Conservation (phyloP, 2,888 invertebrate genomes). For the Tetheella fluctuosa region DNA sequence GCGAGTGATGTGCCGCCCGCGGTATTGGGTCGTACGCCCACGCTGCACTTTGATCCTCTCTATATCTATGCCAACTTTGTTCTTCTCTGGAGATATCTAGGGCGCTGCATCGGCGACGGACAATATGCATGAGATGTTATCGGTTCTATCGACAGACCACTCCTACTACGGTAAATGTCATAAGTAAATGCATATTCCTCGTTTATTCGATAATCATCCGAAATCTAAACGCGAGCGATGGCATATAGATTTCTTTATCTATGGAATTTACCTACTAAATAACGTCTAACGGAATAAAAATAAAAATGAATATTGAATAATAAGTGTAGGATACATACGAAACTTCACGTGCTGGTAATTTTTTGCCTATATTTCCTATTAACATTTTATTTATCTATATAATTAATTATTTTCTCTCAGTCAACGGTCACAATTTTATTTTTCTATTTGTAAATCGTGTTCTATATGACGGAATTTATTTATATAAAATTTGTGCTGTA, state of each 20-base stretch:
- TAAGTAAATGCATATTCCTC: slow-evolving; percentile 19
- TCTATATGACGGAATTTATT: slow-evolving; percentile 20
- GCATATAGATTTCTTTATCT: neutral
- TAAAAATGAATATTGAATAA: too few relatives aligned
- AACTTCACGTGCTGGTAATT: too few relatives aligned
- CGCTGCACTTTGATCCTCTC: slow-evolving; percentile 80
- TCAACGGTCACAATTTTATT: slow-evolving; percentile 42
- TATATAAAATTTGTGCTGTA: slow-evolving; percentile 34
- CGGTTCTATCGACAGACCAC: slow-evolving; percentile 45
- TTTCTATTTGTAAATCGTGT: slow-evolving; percentile 32
- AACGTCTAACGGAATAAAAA: too few relatives aligned
- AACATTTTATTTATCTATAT: too few relatives aligned
- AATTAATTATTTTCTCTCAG: neutral
- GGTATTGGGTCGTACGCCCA: slow-evolving; percentile 82
- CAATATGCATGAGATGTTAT: slow-evolving; percentile 59
- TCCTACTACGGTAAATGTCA: slow-evolving; percentile 33
- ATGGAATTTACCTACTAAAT: too few relatives aligned
- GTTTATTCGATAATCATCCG: slow-evolving; percentile 22
- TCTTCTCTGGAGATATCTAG: slow-evolving; percentile 77
- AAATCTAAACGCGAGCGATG: slow-evolving; percentile 10
- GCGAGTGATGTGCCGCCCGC: slow-evolving; percentile 61
- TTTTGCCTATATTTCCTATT: too few relatives aligned
- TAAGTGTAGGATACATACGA: too few relatives aligned
- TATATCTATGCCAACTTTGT: slow-evolving; percentile 81
- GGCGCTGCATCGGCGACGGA: slow-evolving; percentile 63